These are phyloP conservation scores for Amaurobius ferox DNA, from an alignment of 2,888 invertebrate species.

Conservation along the genomic window DNA sequence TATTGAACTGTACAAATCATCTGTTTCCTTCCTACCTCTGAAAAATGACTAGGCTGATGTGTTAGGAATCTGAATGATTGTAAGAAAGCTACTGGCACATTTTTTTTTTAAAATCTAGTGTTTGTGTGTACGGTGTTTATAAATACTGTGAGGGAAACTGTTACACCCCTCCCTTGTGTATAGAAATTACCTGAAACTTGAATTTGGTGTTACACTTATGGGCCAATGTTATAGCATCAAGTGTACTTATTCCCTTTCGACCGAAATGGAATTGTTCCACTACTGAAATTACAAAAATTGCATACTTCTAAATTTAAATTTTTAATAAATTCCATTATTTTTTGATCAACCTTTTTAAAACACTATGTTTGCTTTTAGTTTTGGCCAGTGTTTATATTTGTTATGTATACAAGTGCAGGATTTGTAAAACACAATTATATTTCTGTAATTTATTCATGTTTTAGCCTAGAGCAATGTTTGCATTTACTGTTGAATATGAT, in stretches of 20 bases:
- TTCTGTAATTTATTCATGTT: background rate
- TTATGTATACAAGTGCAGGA: background rate
- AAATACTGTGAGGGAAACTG: background rate
- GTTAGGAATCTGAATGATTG: slow-evolving; percentile 10
- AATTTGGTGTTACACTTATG: slow-evolving; percentile 2
- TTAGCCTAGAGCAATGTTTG: background rate
- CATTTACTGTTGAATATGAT: slow-evolving; percentile 4
- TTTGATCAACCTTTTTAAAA: slow-evolving; percentile 5
- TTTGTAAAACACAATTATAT: slow-evolving; percentile 1
- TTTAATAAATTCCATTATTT: slow-evolving; percentile 11
- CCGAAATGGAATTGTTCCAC: background rate
- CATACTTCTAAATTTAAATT: background rate
- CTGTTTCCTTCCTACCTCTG: slow-evolving; percentile 11
- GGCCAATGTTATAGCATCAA: slow-evolving; percentile 16
- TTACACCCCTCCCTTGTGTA: background rate
- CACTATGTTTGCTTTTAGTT: background rate
- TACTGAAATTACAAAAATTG: background rate
- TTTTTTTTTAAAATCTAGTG: background rate
- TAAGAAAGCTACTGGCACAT: background rate
- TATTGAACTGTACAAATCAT: slow-evolving; percentile 8
- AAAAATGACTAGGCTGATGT: background rate
- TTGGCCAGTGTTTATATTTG: slow-evolving; percentile 8
- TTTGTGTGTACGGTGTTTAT: background rate
- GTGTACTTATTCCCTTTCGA: slow-evolving; percentile 5
- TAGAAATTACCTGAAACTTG: slow-evolving; percentile 10